Evolutionary conservation across 2,797 vertebrate species (phyloP).

Genomic region (Acanthurus lineatus): DNA sequence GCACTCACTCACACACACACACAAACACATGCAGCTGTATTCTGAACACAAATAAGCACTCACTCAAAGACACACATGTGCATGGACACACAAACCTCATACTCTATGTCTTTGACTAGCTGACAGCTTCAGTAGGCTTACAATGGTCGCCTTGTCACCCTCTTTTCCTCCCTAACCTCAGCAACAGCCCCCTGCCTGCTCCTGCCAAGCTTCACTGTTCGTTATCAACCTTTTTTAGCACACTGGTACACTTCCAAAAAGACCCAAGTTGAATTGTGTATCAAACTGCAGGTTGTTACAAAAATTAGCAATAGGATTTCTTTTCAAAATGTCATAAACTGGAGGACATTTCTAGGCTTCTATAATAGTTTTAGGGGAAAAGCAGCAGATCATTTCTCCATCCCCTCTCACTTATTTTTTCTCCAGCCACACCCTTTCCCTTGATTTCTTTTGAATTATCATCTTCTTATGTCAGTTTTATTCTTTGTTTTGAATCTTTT

Average conservation of each 20-base stretch:
- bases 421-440: not conserved
- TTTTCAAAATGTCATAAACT: not conserved
- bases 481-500: not conserved
- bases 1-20: not conserved
- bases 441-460: not conserved
- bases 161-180: conserved; percentile 52
- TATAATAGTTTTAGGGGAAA: not conserved
- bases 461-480: not conserved
- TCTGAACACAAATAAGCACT: conserved; percentile 42
- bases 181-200: conserved; percentile 63
- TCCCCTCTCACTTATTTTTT: not conserved
- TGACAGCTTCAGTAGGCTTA: conserved; percentile 59
- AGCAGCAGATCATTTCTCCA: not conserved
- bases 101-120: conserved; percentile 38
- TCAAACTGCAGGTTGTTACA: not conserved
- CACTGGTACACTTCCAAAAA: conserved; percentile 23
- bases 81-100: conserved; percentile 46
- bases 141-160: conserved; percentile 81
- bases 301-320: not conserved
- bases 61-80: conserved; percentile 33
- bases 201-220: conserved; percentile 59
- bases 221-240: conserved; percentile 58
- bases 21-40: conserved; percentile 41
- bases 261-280: conserved; percentile 15
- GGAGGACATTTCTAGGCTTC: not conserved